Percentiles rank a stretch among this genome's conserved stretches.
Evolutionary conservation across 2,113 vertebrate genomes (phyloP).

Genomic region (Brachyhypopomus occidentalis): DNA sequence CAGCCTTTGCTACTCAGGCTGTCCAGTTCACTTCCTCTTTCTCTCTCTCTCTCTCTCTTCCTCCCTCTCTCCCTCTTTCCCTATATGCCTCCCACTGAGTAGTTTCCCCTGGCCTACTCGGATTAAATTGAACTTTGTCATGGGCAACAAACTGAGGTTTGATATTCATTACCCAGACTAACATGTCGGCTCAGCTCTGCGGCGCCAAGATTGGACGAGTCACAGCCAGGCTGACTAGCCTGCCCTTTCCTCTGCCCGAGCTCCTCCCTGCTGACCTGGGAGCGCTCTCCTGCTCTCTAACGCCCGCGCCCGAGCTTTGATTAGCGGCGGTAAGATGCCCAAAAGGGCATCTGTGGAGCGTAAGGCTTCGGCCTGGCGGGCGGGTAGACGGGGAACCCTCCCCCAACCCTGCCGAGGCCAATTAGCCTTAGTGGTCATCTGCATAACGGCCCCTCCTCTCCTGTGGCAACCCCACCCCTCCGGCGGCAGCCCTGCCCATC

Average conservation of each 20-base stretch:
- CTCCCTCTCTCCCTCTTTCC: background rate
- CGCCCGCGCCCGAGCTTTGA: conserved; percentile 19
- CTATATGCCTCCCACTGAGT: background rate
- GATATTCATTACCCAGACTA: conserved; percentile 65
- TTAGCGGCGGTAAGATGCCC: conserved; percentile 22
- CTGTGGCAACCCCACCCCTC: background rate
- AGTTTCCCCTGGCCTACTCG: conserved; percentile 45
- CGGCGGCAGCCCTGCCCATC: background rate
- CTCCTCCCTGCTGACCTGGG: conserved; percentile 33
- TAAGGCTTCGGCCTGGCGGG: conserved; percentile 3
- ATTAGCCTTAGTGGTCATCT: conserved; percentile 12
- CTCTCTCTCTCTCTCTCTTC: background rate
- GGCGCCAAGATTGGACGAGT: conserved; percentile 20
- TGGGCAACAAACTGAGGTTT: conserved; percentile 76
- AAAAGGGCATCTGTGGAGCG: conserved; percentile 30
- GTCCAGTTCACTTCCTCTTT: background rate
- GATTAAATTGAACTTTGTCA: conserved; percentile 73
- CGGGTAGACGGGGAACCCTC: background rate
- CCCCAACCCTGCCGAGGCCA: conserved; percentile 24
- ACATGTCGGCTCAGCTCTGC: background rate
- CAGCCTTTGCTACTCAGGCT: conserved; percentile 12
- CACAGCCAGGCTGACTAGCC: background rate
- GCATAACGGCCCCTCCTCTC: too few relatives aligned
- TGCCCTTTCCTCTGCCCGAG: conserved; percentile 29
- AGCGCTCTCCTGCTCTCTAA: conserved; percentile 5